Base-by-base conservation (phyloP, 64 coral and sea anemone genomes). In the Actinia equina region DNA sequence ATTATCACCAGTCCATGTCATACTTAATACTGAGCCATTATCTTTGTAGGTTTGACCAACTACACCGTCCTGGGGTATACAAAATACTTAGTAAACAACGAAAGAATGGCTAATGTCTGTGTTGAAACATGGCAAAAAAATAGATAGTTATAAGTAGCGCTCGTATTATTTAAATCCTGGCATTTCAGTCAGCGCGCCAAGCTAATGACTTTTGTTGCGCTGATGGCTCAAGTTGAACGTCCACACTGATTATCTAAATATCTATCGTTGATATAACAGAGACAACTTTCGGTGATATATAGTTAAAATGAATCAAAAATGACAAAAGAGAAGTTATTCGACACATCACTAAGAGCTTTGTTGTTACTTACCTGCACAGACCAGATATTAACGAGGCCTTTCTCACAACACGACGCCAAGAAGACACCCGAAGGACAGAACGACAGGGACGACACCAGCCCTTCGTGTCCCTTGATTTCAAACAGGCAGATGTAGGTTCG, bases 341-440 rank as follows among this genome's bases (percentile, higher is more conserved):
- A 37, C 30, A 37, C 30, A 37, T 37, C 30, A 37, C 30, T 37
- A 37, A 37, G 30, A 60, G 63, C 22, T n/a, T n/a, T n/a, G 19
- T 69, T 26, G 1, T 8, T 11, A 12, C 17, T 63, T 80, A 91
- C 89, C 89, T 91, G 83, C 20, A 91, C 63, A n/a, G 89, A 86
- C 89, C 89, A 91, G 44, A 91, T 86, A 54, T 91, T 91, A 42
- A 91, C 16, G 49, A 91, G 6, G 17, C 89, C 89, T 67, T 91
- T 59, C 62, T 57, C 71, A 45, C 89, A 91, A 19, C 67, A 60
- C 30, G 84, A 86, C 42, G 89, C 89, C 45, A 91, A 17, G 55
- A 86, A 91, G 13, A 61, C 82, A 15, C 89, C 89, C 23, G n/a
- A 83, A 2, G 54, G 23, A 86, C 82, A 79, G 55, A 91, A 91